Conservation (phyloP, 2,888 invertebrate genomes). For the Platycheirus rosarum region DNA sequence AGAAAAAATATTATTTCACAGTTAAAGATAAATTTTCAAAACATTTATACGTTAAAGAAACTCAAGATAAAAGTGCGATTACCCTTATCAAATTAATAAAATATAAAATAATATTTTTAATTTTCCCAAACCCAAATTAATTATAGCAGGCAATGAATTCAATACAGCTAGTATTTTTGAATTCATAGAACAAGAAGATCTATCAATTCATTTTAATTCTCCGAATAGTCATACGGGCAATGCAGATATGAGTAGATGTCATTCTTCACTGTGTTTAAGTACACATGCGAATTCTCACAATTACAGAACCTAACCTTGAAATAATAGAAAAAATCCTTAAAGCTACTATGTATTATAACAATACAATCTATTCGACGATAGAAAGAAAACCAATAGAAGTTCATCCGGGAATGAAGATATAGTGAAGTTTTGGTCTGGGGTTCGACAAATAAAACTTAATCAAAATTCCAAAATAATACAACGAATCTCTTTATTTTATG, state of each 20-base stretch:
- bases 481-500: too few species aligned
- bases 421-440: too few species aligned
- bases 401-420: slow-evolving; percentile 8
- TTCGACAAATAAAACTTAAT: too few species aligned
- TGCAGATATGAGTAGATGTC: background rate
- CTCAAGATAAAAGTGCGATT: too few species aligned
- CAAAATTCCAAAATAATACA: background rate
- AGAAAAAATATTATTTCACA: too few species aligned
- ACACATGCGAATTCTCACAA: background rate
- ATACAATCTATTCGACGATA: slow-evolving; percentile 2
- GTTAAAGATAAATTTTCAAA: too few species aligned
- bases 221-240: background rate
- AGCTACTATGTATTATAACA: background rate
- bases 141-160: too few species aligned
- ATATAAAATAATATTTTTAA: too few species aligned
- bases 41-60: too few species aligned
- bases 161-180: too few species aligned
- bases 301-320: background rate
- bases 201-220: background rate
- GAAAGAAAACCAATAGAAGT: slow-evolving; percentile 24
- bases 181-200: background rate
- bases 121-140: too few species aligned
- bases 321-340: background rate
- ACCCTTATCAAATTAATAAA: too few species aligned
- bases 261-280: background rate